Percentiles rank a stretch among this genome's conserved stretches.
phyloP scores from a whole-genome alignment of 1,140 invertebrate species.

The Adoxophyes honmai region DNA sequence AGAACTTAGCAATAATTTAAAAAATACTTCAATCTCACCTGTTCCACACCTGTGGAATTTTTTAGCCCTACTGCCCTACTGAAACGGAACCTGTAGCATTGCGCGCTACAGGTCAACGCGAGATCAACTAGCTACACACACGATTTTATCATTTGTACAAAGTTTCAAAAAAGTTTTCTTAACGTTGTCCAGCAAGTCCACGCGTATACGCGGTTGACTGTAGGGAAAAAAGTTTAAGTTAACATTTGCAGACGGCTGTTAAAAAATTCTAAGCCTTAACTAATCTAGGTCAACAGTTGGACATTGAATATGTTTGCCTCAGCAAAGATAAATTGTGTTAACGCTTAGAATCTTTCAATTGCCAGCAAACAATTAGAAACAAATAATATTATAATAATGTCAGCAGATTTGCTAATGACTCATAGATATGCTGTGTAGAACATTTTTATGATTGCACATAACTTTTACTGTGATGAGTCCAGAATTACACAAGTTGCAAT shows the following conservation, averaged over 20 bases:
- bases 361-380: slow-evolving; percentile 41
- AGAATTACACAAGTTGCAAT: too few relatives aligned
- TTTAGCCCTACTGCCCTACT: slow-evolving; percentile 73
- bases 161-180: slow-evolving; percentile 64
- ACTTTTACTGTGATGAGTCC: too few relatives aligned
- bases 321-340: slow-evolving; percentile 22
- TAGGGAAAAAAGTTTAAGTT: slow-evolving; percentile 75
- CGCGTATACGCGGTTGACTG: slow-evolving; percentile 75
- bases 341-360: slow-evolving; percentile 69
- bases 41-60: slow-evolving; percentile 70
- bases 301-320: background rate
- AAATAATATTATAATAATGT: background rate
- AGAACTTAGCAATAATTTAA: slow-evolving; percentile 66
- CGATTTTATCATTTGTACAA: slow-evolving; percentile 62
- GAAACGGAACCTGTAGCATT: slow-evolving; percentile 77
- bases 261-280: slow-evolving; percentile 67
- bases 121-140: slow-evolving; percentile 71
- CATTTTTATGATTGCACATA: background rate
- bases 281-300: background rate
- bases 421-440: background rate
- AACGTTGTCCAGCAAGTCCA: slow-evolving; percentile 67
- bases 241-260: slow-evolving; percentile 59
- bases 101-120: slow-evolving; percentile 77
- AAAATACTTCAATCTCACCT: slow-evolving; percentile 76
- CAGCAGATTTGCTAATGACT: background rate